Evolutionary conservation across 1,140 invertebrate genomes (phyloP).

Genomic region (Philopotamus ludificatus): DNA sequence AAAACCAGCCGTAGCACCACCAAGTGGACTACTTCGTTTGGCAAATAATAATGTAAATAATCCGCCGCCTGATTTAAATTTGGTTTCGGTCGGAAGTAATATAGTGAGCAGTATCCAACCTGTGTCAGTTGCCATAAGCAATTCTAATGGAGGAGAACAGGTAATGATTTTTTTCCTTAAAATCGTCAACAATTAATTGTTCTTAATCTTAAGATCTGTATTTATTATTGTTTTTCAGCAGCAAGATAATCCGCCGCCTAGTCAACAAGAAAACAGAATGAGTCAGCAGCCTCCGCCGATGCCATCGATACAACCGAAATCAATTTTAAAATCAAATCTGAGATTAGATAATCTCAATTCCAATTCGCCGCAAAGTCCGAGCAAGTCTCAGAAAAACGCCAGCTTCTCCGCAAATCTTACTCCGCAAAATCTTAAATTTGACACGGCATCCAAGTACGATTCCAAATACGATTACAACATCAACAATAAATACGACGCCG

Average conservation of each 20-base stretch:
- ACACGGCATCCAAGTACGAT: constrained; percentile 34
- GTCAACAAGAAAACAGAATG: constrained; percentile 41
- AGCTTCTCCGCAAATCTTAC: constrained; percentile 39
- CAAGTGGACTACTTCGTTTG: constrained; percentile 19
- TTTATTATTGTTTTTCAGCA: constrained; percentile 3
- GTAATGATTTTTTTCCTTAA: constrained; percentile 16
- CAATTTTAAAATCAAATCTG: constrained; percentile 53
- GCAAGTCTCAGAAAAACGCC: constrained; percentile 43
- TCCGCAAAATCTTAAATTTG: constrained; percentile 40
- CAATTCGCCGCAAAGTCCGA: constrained; percentile 49
- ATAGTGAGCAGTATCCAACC: constrained; percentile 37
- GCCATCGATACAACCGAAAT: constrained; percentile 49
- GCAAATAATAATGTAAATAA: constrained; percentile 10
- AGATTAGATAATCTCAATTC: constrained; percentile 59
- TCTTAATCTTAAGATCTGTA: not conserved
- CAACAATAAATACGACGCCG: constrained; percentile 35
- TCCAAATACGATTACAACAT: constrained; percentile 38
- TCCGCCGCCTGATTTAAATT: constrained; percentile 24
- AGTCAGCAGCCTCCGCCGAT: constrained; percentile 44
- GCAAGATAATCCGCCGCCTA: constrained; percentile 27
- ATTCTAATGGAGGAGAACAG: constrained; percentile 28
- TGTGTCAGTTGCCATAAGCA: constrained; percentile 29
- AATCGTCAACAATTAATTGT: constrained; percentile 1
- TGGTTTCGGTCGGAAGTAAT: constrained; percentile 32
- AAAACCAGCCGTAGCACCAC: not conserved